Percentiles rank a stretch among this genome's conserved stretches.
phyloP scores from a whole-genome alignment of 1,140 invertebrate species.

The Drosophila santomea region DNA sequence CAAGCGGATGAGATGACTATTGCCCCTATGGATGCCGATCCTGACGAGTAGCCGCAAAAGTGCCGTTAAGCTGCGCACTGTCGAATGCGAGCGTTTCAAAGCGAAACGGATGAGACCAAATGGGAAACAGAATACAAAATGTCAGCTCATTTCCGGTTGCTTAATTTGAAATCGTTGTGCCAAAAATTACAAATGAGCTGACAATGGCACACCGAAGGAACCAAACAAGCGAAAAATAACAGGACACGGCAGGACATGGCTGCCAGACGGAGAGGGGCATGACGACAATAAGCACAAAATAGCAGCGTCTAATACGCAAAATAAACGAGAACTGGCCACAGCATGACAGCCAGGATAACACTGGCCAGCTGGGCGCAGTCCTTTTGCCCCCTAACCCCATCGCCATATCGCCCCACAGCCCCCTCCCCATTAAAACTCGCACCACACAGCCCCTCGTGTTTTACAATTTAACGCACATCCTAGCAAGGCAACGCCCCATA shows the following conservation, averaged over 20 bases:
- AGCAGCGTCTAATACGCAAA: slow-evolving; percentile 81
- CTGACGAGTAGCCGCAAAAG: slow-evolving; percentile 26
- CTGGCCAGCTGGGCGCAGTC: slow-evolving; percentile 58
- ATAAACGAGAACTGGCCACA: slow-evolving; percentile 78
- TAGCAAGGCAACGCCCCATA: slow-evolving; percentile 75
- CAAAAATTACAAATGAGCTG: slow-evolving; percentile 82
- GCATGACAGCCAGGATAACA: slow-evolving; percentile 65
- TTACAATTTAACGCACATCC: slow-evolving; percentile 83
- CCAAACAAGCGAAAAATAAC: slow-evolving; percentile 81
- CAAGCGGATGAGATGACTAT: slow-evolving; percentile 23
- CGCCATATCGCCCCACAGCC: neutral
- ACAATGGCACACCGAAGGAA: slow-evolving; percentile 75
- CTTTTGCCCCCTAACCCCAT: neutral
- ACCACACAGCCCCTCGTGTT: slow-evolving; percentile 47
- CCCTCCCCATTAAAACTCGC: neutral
- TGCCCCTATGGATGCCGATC: slow-evolving; percentile 17
- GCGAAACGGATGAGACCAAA: neutral
- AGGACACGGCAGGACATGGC: slow-evolving; percentile 42
- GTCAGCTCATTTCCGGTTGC: slow-evolving; percentile 81
- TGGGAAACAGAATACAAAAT: slow-evolving; percentile 47
- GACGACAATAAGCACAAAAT: slow-evolving; percentile 79
- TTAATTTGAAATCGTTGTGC: slow-evolving; percentile 81
- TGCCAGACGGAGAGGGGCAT: slow-evolving; percentile 5
- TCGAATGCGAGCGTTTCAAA: slow-evolving; percentile 1
- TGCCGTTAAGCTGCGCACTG: slow-evolving; percentile 11